Evolutionary conservation across 1,140 invertebrate species (phyloP).

Genomic region (Eriosoma lanigerum): DNA sequence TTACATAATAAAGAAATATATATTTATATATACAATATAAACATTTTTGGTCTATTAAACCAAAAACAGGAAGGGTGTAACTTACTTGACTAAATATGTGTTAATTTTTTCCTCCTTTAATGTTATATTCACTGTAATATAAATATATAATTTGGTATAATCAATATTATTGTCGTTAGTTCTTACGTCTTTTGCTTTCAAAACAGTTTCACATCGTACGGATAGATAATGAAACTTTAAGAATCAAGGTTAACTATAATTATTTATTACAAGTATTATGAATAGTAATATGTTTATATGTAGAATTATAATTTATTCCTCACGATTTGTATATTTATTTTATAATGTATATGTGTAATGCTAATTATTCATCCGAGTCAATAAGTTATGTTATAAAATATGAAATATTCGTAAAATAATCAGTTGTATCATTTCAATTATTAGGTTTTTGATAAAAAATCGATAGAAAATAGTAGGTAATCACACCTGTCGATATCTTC

Average conservation of each 20-base stretch:
- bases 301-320: background rate
- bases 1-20: background rate
- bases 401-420: no score
- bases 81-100: background rate
- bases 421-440: no score
- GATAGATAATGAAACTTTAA: background rate
- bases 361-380: no score
- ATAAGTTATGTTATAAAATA: no score
- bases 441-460: no score
- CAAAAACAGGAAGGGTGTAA: background rate
- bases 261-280: background rate
- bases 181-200: background rate
- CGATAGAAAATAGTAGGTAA: no score
- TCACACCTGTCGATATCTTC: no score
- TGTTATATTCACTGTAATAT: background rate
- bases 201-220: background rate
- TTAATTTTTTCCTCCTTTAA: slow-evolving; percentile 21
- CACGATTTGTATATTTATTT: no score
- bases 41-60: background rate
- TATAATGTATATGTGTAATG: no score
- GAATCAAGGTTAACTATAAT: background rate
- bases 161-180: background rate
- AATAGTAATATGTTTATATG: background rate
- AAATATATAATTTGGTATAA: background rate
- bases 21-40: background rate